Evolutionary conservation across 2,888 invertebrate genomes (phyloP).

Genomic region (Dendrolimus houi): DNA sequence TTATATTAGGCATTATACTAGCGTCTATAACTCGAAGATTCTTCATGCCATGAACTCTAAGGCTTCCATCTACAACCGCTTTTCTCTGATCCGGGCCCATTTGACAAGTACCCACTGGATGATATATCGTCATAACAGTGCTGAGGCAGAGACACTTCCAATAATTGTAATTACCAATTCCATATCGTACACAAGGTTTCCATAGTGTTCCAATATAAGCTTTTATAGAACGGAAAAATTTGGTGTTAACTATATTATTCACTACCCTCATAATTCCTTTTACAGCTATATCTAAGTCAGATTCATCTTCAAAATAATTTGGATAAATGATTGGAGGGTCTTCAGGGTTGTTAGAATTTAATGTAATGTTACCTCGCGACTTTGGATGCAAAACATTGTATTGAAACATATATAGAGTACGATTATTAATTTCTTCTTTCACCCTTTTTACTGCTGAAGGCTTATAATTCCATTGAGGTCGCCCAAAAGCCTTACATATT

Average conservation of each 20-base stretch:
- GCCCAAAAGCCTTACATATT: background rate
- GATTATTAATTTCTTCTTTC: slow-evolving; percentile 25
- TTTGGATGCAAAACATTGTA: slow-evolving; percentile 60
- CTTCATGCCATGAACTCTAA: slow-evolving; percentile 79
- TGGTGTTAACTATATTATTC: slow-evolving; percentile 30
- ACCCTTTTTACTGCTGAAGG: slow-evolving; percentile 26
- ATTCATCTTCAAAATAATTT: slow-evolving; percentile 77
- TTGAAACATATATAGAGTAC: slow-evolving; percentile 37
- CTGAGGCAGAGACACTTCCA: slow-evolving; percentile 66
- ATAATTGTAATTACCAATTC: slow-evolving; percentile 30
- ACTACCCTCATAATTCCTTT: slow-evolving; percentile 34
- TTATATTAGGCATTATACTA: slow-evolving; percentile 85
- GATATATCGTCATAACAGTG: slow-evolving; percentile 68
- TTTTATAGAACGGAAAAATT: slow-evolving; percentile 33
- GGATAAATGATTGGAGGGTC: slow-evolving; percentile 78
- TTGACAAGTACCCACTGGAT: slow-evolving; percentile 80
- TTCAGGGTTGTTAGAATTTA: slow-evolving; percentile 73
- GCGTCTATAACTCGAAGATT: slow-evolving; percentile 85
- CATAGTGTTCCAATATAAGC: slow-evolving; percentile 34
- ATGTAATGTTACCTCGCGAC: slow-evolving; percentile 70
- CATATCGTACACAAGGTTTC: slow-evolving; percentile 29
- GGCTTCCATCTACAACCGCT: slow-evolving; percentile 65
- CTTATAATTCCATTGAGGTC: slow-evolving; percentile 32
- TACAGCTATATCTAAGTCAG: slow-evolving; percentile 59
- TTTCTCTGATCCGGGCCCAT: slow-evolving; percentile 65